Evolutionary conservation across 2,888 invertebrate genomes (phyloP), one percentile per base, ranked within the genome.

Genomic region (Pediacus dermestoides): DNA sequence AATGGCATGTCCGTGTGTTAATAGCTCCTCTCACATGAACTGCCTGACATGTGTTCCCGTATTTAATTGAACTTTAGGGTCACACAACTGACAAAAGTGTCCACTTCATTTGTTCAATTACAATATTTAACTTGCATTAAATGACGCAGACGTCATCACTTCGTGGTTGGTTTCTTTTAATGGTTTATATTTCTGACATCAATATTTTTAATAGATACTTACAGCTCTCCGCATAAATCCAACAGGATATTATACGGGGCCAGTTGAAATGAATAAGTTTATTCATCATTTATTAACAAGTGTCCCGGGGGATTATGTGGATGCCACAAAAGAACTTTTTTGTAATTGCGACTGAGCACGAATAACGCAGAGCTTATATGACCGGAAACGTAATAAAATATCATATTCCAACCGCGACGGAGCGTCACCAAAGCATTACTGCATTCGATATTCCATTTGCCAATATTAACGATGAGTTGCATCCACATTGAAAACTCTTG

Each of bases 21-120:
- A 34, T 26, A 26, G 2, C 15, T 27, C n/a, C 26, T 34, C 16
- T 26, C 26, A 13, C 10, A 26, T 16, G 25, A 16, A 18, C 26
- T 25, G 21, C 18, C 16, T 42, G 39, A 46, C 43, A 47, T 39
- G 38, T 48, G 42, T 48, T 41, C 41, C 39, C 28, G 34, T 30
- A 36, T 38, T 46, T 36, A 46, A 48, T 48, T 48, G 46, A 39
- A 35, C 44, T 22, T 27, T 30, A 10, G 31, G 44, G 31, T 32
- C 35, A 33, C 33, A 27, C 37, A 30, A 18, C 34, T 23, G 37
- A 4, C 33, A 23, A 15, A 33, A 22, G 31, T 31, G 13, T 13
- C 22, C 13, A 18, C n/a, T 22, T 37, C 11, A 25, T 25, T 25
- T 25, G 25, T 25, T n/a, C 25, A 25, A 30, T 22, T 30, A n/a